Percentiles rank a stretch among this genome's conserved stretches.
Evolutionary conservation across 2,888 invertebrate genomes (phyloP).

Genomic region (Folsomia candida): DNA sequence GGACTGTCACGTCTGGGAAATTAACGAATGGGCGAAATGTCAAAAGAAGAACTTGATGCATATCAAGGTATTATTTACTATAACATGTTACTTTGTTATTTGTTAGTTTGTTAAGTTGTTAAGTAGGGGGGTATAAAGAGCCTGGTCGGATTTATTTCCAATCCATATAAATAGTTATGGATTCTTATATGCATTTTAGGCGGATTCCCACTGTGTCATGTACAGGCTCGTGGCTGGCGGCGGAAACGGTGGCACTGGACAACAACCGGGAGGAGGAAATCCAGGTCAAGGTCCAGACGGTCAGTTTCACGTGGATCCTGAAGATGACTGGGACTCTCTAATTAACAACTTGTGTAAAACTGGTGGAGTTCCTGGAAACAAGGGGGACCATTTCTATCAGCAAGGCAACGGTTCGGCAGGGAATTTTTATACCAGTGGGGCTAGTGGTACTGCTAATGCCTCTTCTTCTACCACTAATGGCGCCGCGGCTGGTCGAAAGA

Average conservation of each 20-base stretch:
- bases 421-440: neutral
- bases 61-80: too few species aligned
- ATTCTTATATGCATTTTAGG: too few species aligned
- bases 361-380: conserved; percentile 31
- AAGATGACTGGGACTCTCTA: conserved; percentile 48
- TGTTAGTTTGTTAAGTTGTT: too few species aligned
- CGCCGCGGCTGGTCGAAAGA: conserved; percentile 27
- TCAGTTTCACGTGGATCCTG: conserved; percentile 29
- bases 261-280: conserved; percentile 33
- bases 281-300: conserved; percentile 22
- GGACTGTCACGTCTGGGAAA: conserved; percentile 93
- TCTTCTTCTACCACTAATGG: conserved; percentile 20
- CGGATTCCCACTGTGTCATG: conserved; percentile 55
- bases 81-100: too few species aligned
- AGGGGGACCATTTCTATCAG: neutral
- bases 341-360: conserved; percentile 47
- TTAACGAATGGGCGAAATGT: conserved; percentile 95
- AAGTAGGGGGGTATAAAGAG: too few species aligned
- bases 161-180: neutral
- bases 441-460: neutral
- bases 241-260: conserved; percentile 49
- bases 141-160: conserved; percentile 52
- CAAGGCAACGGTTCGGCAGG: conserved; percentile 1
- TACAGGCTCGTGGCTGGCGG: conserved; percentile 56
- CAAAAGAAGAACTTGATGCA: conserved; percentile 77